phyloP scores from a whole-genome alignment of 2,888 invertebrate genomes.

The Augochlorella aurata region DNA sequence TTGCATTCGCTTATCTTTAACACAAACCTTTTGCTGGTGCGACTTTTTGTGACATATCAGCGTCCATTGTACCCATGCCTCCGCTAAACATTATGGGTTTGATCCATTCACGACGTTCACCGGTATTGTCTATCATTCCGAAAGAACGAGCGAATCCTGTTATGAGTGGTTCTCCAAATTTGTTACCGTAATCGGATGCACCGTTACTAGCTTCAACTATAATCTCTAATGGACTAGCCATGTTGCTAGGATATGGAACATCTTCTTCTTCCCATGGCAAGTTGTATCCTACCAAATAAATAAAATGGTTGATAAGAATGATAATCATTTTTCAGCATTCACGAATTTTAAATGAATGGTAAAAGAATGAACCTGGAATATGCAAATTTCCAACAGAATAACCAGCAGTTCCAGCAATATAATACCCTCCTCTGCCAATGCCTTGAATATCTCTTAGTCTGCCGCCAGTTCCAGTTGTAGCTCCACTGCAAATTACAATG shows the following conservation, averaged over 20 bases:
- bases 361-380: constrained; percentile 89
- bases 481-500: constrained; percentile 87
- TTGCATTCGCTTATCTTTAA: neutral
- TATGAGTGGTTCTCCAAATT: constrained; percentile 98
- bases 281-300: constrained; percentile 86
- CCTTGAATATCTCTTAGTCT: constrained; percentile 97
- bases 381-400: constrained; percentile 97
- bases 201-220: constrained; percentile 98
- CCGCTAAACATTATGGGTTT: constrained; percentile 99
- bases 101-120: constrained; percentile 93
- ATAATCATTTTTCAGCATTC: neutral
- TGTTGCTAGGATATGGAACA: constrained; percentile 90
- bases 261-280: constrained; percentile 92
- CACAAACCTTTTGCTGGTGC: constrained; percentile 87
- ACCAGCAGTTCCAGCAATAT: constrained; percentile 97
- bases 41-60: constrained; percentile 90
- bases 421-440: constrained; percentile 96
- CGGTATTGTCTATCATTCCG: constrained; percentile 87
- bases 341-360: neutral
- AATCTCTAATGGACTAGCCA: constrained; percentile 94
- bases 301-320: neutral
- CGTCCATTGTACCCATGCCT: constrained; percentile 95
- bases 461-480: constrained; percentile 98
- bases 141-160: constrained; percentile 95
- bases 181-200: constrained; percentile 99